Conservation (phyloP, 2,888 invertebrate species). For the Apomyelois bistriatella region DNA sequence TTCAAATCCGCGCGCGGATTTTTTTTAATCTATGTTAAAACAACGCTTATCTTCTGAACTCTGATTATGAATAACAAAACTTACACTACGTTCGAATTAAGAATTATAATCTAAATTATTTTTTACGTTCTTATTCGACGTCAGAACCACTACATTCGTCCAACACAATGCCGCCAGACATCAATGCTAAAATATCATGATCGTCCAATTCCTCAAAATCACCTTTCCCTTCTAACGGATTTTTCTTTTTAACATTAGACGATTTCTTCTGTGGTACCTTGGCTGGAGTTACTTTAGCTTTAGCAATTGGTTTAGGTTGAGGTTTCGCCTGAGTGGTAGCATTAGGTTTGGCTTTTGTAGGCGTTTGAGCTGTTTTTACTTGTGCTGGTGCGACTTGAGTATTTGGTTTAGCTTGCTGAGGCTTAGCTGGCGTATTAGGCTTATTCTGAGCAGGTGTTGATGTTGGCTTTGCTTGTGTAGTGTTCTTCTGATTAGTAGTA, state of each 20-base stretch:
- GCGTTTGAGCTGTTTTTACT: neutral
- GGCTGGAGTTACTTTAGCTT: neutral
- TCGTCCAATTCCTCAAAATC: conserved; percentile 59
- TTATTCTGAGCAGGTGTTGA: neutral
- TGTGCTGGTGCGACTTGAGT: neutral
- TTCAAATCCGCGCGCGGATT: no score
- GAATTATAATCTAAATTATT: neutral
- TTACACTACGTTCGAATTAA: neutral
- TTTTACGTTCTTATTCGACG: conserved; percentile 32
- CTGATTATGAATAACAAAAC: no score
- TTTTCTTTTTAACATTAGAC: conserved; percentile 7
- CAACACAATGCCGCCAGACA: conserved; percentile 57
- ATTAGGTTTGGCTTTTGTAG: neutral
- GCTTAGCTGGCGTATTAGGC: neutral
- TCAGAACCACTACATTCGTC: conserved; percentile 65
- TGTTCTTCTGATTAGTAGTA: neutral
- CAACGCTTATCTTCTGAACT: no score
- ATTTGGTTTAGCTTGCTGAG: neutral
- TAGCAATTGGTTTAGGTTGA: conserved; percentile 8
- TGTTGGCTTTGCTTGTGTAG: neutral
- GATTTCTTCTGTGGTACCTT: neutral
- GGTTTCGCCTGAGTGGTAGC: neutral
- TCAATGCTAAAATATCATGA: conserved; percentile 55
- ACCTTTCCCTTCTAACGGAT: conserved; percentile 19
- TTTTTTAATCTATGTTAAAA: no score